Evolutionary conservation across 2,797 vertebrate species (phyloP).

Genomic region (Phrynocephalus guinanensis): DNA sequence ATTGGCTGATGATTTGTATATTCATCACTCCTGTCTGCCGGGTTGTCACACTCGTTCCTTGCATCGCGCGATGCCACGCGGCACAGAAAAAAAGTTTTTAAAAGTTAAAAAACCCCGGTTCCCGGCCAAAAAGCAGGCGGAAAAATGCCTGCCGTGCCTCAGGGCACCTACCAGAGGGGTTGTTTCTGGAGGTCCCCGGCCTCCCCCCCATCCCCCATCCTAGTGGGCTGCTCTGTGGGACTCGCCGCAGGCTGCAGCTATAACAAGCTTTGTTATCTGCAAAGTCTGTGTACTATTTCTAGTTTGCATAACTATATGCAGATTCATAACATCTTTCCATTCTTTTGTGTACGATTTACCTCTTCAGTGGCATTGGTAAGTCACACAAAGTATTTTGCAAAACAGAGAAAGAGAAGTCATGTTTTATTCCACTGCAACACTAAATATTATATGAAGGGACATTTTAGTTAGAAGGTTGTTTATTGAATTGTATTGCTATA

Average conservation of each 20-base stretch:
- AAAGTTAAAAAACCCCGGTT: too few species aligned
- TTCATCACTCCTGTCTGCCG: too few species aligned
- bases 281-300: not conserved
- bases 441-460: not conserved
- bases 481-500: not conserved
- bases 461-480: not conserved
- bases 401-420: not conserved
- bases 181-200: too few species aligned
- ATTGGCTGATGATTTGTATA: too few species aligned
- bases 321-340: not conserved
- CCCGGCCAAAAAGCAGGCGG: too few species aligned
- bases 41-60: too few species aligned
- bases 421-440: not conserved
- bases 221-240: too few species aligned
- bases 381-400: not conserved
- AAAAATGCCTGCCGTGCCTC: too few species aligned
- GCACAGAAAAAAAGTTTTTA: too few species aligned
- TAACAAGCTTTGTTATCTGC: not conserved
- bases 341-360: not conserved
- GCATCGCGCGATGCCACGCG: too few species aligned
- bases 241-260: not conserved
- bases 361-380: not conserved
- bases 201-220: too few species aligned
- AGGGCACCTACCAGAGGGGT: too few species aligned
- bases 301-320: not conserved